Evolutionary conservation across 2,113 vertebrate species (phyloP), one percentile per base, ranked within the genome.

Genomic region (Chlorodrepanis virens): DNA sequence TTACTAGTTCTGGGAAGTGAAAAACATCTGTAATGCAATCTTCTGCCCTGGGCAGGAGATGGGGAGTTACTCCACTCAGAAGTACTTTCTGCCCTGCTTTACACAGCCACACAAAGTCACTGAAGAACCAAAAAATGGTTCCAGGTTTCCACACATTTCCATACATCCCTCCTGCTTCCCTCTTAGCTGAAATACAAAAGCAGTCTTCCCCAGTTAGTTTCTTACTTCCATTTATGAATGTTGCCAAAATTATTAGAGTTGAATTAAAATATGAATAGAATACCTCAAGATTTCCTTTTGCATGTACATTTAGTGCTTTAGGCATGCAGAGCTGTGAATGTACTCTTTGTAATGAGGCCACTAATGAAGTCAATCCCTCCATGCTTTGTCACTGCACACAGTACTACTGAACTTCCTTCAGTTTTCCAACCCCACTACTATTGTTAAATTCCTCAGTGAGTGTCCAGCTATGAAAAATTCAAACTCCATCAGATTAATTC

Each of bases 361-460:
- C 59, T 84, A 69, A 72, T 24, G 14, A 82, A 92, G 29, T 14
- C 27, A 75, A 25, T 54, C 56, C 21, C 47, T 77, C 54, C 39
- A 78, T 21, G 50, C 54, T 72, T 42, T 28, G 13, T 78, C 60
- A 53, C 52, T 74, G 61, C 61, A 82, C 21, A 57, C 31, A 54
- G 54, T 42, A 39, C 39, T 42, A 19, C 20, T 5, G 35, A 83
- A 19, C 28, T 81, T 61, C 40, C 39, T 60, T 52, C n/a, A 33
- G 33, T 54, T 56, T 84, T 56, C 54, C 39, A 68, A 16, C 12
- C n/a, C 33, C 33, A 22, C 9, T n/a, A 44, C 29, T 29, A 35
- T 40, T 0, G 0, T 0, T 44, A 27, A 87, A 60, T 47, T 80
- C 57, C 53, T 44, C 53, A 50, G 3, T 56, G 14, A 89, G 29